Base-by-base conservation (phyloP, 2,888 invertebrate genomes). In the Allygus modestus region DNA sequence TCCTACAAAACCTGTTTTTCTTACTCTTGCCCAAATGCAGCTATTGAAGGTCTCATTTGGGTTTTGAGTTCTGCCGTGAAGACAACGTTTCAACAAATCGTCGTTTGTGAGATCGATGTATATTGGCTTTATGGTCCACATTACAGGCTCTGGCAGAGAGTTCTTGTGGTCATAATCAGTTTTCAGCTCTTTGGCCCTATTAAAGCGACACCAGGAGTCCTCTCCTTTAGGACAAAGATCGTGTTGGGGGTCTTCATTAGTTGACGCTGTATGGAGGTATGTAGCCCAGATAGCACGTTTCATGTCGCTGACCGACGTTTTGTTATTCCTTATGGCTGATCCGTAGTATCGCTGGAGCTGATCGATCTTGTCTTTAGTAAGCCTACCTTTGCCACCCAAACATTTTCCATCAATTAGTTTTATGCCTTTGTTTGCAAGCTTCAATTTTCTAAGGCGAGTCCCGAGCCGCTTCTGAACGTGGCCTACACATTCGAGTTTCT, bases 381-480 rank as follows among this genome's bases (percentile, higher is more conserved):
- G n/a, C 9, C 79, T 9, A 12, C 31, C 31, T 79, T 51, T 51
- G 4, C 79, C 79, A 11, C 46, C 79, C n/a, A 79, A 28, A 5
- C 15, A 0, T 28, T 12, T 51, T 1, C 54, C 28, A 79, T 79
- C 54, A 23, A 33, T 46, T 5, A 83, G 69, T 28, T 51, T 54
- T n/a, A 9, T 11, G 2, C 41, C 46, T 20, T 79, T 79, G 15
- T 15, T 79, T 26, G 4, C 33, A 11, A 4, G 4, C 28, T 79
- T 79, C n/a, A 79, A 31, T 17, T 51, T 15, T 26, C 79, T 51
- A 2, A 79, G 23, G 0, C 79, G 11, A 1, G 79, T 51, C 1
- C 79, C 79, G 9, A 79, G 33, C 54, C 85, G 31, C 28, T 85
- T 85, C 12, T 82, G 82, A 2, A 85, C 54, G 37, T 85, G 75